Percentiles rank a stretch among this genome's conserved stretches.
Evolutionary conservation across 2,888 invertebrate genomes (phyloP).

Genomic region (Metalampra italica): DNA sequence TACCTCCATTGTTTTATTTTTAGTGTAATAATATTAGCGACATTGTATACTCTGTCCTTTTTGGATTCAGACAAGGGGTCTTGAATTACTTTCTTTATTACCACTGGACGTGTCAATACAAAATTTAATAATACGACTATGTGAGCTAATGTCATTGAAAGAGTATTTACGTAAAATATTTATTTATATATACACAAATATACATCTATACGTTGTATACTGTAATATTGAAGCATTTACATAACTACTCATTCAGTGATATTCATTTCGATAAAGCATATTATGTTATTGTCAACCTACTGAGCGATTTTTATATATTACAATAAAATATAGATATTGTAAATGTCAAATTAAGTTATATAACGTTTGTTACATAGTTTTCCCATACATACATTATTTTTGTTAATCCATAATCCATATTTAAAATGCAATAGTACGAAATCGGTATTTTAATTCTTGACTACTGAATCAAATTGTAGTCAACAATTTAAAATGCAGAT

Average conservation of each 20-base stretch:
- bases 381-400: slow-evolving; percentile 73
- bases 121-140: slow-evolving; percentile 21
- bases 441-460: slow-evolving; percentile 27
- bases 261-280: background rate
- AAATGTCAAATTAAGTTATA: slow-evolving; percentile 66
- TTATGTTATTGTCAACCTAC: too few relatives aligned
- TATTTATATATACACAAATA: slow-evolving; percentile 17
- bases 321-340: slow-evolving; percentile 60
- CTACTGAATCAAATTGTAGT: slow-evolving; percentile 10
- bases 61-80: background rate
- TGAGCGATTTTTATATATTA: slow-evolving; percentile 1
- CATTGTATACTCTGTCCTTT: slow-evolving; percentile 5
- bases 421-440: slow-evolving; percentile 74
- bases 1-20: slow-evolving; percentile 66
- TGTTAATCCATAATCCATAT: slow-evolving; percentile 70
- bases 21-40: slow-evolving; percentile 31
- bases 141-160: too few relatives aligned
- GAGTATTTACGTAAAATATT: too few relatives aligned
- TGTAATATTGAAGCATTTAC: too few relatives aligned
- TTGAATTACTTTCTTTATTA: slow-evolving; percentile 9
- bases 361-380: slow-evolving; percentile 73
- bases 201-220: too few relatives aligned
- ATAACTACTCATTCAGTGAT: slow-evolving; percentile 10
- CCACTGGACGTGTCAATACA: slow-evolving; percentile 32
- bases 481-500: slow-evolving; percentile 19